phyloP scores from a whole-genome alignment of 1,140 invertebrate species.

The Parapsyche elsis region DNA sequence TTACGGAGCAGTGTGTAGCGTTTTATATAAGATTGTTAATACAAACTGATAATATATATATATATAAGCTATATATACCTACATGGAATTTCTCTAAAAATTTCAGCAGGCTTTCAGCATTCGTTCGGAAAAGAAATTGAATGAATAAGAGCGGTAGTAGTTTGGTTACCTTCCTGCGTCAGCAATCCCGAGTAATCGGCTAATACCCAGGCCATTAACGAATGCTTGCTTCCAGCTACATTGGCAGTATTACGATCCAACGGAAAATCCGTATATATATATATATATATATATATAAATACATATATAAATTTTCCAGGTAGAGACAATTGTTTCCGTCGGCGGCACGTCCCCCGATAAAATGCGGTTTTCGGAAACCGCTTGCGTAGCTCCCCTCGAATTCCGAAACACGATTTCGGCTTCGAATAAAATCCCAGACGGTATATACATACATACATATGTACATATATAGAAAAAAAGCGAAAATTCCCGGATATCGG shows the following conservation, averaged over 20 bases:
- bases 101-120: constrained; percentile 8
- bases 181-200: constrained; percentile 31
- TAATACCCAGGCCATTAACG: constrained; percentile 33
- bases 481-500: background rate
- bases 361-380: constrained; percentile 25
- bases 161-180: constrained; percentile 31
- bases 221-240: constrained; percentile 21
- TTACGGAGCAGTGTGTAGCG: too few species aligned
- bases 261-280: constrained; percentile 5
- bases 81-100: background rate
- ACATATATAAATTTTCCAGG: constrained; percentile 12
- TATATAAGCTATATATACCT: background rate
- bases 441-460: too few species aligned
- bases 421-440: background rate
- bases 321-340: constrained; percentile 29
- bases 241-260: constrained; percentile 22
- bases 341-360: constrained; percentile 8
- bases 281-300: constrained; percentile 5
- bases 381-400: background rate
- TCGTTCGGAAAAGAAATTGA: constrained; percentile 27
- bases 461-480: background rate
- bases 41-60: too few species aligned
- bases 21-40: too few species aligned
- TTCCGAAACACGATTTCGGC: constrained; percentile 2
- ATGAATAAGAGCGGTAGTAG: constrained; percentile 8